Evolutionary conservation across 2,888 invertebrate species (phyloP), one percentile per base, ranked within the genome.

Genomic region (Himalopsyche tibetana): DNA sequence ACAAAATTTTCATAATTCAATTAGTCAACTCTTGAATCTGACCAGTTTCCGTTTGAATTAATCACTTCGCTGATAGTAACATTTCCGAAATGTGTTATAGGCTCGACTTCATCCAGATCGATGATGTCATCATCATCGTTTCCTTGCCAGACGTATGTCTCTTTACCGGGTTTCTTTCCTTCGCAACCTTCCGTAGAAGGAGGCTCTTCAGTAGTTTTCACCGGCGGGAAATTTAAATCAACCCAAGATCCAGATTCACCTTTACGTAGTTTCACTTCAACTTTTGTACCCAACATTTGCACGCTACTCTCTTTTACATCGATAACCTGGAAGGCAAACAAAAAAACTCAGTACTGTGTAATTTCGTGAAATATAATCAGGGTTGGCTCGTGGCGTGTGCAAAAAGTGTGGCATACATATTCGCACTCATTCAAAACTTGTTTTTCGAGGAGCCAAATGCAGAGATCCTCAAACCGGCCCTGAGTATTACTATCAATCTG

Each of bases 201-300:
- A 83, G 45, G 19, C 84, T 84, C 84, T 87, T 85, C 51, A 84
- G 51, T 28, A 87, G 86, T 84, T 82, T 82, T 55, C 81, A 82
- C 84, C 11, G 80, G 88, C 0, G 95, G 95, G 89, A 96, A 94
- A 90, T 96, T 95, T 42, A 99, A 91, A 89, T 95, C 95, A 12
- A 94, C 91, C 99, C 99, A 99, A 19, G 95, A 94, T 2, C 96
- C 96, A 0, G 96, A 94, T 90, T 97, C 98, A 0, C 95, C 96
- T 92, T 99, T 99, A 89, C 95, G 96, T 90, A 99, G 91, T 90
- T 96, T 97, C 40, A 99, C 96, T 92, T 99, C 99, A 51, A 99
- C 95, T 94, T 99, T 99, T 17, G 97, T 96, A 17, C 96, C 96
- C 89, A 96, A 93, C 96, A 99, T 96, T 69, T 95, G 95, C 0